Percentiles rank a stretch among this genome's conserved stretches.
Conservation (phyloP, 2,888 invertebrate species). For the Balanococcus diminutus region DNA sequence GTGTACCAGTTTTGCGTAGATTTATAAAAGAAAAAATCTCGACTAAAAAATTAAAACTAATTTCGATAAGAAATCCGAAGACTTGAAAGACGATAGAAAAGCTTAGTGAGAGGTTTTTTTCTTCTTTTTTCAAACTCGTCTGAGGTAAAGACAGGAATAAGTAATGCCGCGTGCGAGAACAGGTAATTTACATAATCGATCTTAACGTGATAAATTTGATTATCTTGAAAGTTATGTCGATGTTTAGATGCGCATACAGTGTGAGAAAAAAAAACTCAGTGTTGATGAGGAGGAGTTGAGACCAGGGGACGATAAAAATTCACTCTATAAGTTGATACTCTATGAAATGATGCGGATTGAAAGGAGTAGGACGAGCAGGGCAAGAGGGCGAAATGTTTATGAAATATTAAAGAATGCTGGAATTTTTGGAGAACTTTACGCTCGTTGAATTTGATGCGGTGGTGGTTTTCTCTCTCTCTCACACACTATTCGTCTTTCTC, state of each 20-base stretch:
- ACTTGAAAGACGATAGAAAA: background rate
- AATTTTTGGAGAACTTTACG: background rate
- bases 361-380: background rate
- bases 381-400: background rate
- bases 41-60: constrained; percentile 19
- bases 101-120: background rate
- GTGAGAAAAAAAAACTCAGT: too few relatives aligned
- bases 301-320: background rate
- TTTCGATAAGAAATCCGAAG: background rate
- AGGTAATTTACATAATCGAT: background rate
- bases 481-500: too few relatives aligned
- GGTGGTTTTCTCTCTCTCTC: too few relatives aligned
- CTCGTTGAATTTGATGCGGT: background rate
- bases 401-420: background rate
- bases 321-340: background rate
- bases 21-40: background rate
- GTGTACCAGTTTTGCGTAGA: background rate
- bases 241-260: too few relatives aligned
- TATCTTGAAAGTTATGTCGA: background rate
- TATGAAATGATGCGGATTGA: background rate
- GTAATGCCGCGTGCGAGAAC: background rate
- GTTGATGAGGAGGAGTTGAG: too few relatives aligned
- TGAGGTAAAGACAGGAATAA: constrained; percentile 1
- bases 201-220: constrained; percentile 11
- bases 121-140: background rate